Evolutionary conservation across 2,888 invertebrate species (phyloP).

Genomic region (Microchrysa polita): DNA sequence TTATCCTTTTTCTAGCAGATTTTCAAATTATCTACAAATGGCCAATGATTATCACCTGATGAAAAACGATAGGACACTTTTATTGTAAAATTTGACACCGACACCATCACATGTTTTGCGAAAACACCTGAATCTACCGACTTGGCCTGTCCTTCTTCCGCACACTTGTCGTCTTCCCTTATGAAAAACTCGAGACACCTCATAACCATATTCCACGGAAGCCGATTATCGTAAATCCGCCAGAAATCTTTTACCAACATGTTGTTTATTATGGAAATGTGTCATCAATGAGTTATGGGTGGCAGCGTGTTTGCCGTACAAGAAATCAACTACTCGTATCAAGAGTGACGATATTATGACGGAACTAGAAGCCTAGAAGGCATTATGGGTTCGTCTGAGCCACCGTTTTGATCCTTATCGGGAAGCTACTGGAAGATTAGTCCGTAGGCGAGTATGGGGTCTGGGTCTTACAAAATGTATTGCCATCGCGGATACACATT

Average conservation of each 20-base stretch:
- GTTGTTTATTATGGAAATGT: slow-evolving; percentile 44
- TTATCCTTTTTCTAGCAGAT: slow-evolving; percentile 19
- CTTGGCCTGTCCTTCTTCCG: not conserved
- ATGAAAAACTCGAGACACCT: not conserved
- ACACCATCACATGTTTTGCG: not conserved
- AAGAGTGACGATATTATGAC: slow-evolving; percentile 24
- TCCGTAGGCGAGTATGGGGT: slow-evolving; percentile 34
- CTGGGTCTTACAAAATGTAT: not conserved
- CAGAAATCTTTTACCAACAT: slow-evolving; percentile 38
- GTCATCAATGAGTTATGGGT: slow-evolving; percentile 42
- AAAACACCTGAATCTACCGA: slow-evolving; percentile 28
- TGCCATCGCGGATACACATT: no score
- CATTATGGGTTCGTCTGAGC: slow-evolving; percentile 43
- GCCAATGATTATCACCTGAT: no score
- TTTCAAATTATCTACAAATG: not conserved
- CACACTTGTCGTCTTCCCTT: not conserved
- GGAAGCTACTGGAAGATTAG: slow-evolving; percentile 38
- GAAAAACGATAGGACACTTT: no score
- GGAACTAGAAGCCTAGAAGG: slow-evolving; percentile 42
- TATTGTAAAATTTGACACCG: slow-evolving; percentile 1
- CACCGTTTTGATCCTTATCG: slow-evolving; percentile 37
- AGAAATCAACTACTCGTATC: not conserved
- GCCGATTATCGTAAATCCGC: slow-evolving; percentile 41
- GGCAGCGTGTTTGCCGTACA: not conserved
- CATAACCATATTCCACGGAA: slow-evolving; percentile 38